Base-by-base conservation (phyloP, 2,888 invertebrate species). In the Vannuccia rotundouncinata region DNA sequence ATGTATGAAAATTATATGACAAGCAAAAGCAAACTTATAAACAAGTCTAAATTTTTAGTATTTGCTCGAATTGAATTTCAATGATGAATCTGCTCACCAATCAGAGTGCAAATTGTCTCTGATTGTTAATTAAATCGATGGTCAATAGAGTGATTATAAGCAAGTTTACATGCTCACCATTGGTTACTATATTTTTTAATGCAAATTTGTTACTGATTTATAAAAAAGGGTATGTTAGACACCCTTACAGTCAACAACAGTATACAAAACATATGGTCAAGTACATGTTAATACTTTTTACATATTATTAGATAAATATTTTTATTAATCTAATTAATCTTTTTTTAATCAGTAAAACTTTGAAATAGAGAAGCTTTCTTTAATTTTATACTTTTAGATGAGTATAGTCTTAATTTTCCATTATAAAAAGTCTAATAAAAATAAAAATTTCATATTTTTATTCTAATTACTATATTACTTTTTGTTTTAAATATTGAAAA, bases 131-230 rank as follows among this genome's bases (percentile, higher is more conserved):
- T 5, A 22, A 66, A 66, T 66, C 66, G 66, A 66, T 66, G 25
- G 25, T 45, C 45, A 17, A 45, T 45, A 45, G 45, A 45, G 17
- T 17, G 17, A n/a, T n/a, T n/a, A n/a, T n/a, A n/a, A n/a, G n/a
- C n/a, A n/a, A n/a, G n/a, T n/a, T n/a, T n/a, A n/a, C n/a, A n/a
- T n/a, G n/a, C n/a, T n/a, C n/a, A n/a, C n/a, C n/a, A n/a, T n/a
- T n/a, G n/a, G n/a, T n/a, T n/a, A n/a, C n/a, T n/a, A n/a, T n/a
- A n/a, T n/a, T n/a, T n/a, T n/a, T n/a, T n/a, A n/a, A n/a, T n/a
- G n/a, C n/a, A n/a, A n/a, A n/a, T n/a, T n/a, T n/a, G 66, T 66
- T 66, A 66, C 66, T 66, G 25, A 66, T 66, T 66, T 66, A 66
- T 66, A 66, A 66, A 66, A n/a, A 66, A 66, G 5, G 66, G 66